Percentiles rank a stretch among this genome's conserved stretches.
Conservation (phyloP, 2,113 vertebrate genomes). For the Lepus americanus region DNA sequence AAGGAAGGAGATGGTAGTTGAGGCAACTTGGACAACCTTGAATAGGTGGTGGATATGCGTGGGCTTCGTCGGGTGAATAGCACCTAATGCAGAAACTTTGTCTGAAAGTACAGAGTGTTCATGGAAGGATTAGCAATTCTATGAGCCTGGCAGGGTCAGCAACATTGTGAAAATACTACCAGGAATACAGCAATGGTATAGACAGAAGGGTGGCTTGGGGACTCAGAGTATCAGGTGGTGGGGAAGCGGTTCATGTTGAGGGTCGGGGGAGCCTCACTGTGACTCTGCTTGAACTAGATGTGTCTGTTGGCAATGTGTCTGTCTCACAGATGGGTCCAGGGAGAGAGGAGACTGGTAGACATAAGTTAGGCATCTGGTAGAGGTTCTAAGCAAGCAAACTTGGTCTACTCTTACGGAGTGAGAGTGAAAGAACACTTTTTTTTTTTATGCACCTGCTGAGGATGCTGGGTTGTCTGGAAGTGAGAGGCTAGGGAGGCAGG, state of each 20-base stretch:
- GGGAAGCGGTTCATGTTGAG: not conserved
- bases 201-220: not conserved
- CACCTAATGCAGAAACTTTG: not conserved
- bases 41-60: not conserved
- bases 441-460: not conserved
- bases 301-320: not conserved
- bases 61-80: not conserved
- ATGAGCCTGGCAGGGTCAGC: not conserved
- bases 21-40: not conserved
- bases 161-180: not conserved
- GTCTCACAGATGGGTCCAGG: not conserved
- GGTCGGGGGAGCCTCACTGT: fast-evolving
- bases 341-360: not conserved
- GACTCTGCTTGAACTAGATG: not conserved
- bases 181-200: not conserved
- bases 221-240: not conserved
- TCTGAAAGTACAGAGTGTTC: fast-evolving
- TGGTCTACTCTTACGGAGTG: not conserved
- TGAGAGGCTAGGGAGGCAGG: not conserved
- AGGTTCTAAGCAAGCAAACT: not conserved
- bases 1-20: not conserved
- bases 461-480: not conserved
- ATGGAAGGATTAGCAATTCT: not conserved
- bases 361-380: not conserved
- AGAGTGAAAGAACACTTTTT: not conserved